A percentile compares a stretch with the other conserved stretches of the same genome.
phyloP scores from a whole-genome alignment of 2,797 vertebrate species.

The Enteromius argenteus region DNA sequence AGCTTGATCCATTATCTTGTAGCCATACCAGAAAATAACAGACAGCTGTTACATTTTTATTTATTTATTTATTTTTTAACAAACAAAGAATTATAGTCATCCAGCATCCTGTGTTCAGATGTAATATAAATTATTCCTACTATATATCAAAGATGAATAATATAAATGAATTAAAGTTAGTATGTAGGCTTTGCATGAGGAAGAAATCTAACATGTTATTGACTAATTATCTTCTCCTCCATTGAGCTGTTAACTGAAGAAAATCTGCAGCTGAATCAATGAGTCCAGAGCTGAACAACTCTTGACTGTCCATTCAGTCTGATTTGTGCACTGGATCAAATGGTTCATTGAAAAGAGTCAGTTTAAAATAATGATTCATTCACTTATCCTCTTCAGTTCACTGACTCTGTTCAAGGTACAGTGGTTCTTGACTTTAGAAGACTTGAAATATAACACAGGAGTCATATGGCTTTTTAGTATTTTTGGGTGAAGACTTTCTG shows the following conservation, averaged over 20 bases:
- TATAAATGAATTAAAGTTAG: not conserved
- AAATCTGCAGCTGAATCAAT: not conserved
- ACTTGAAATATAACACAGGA: not conserved
- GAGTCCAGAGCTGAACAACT: not conserved
- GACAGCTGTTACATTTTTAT: not conserved
- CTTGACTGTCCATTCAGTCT: not conserved
- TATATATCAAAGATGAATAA: not conserved
- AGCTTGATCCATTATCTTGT: constrained; percentile 23
- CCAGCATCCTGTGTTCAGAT: not conserved
- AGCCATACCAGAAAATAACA: not conserved
- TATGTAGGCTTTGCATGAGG: not conserved
- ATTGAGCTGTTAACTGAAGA: not conserved
- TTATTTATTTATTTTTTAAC: not conserved
- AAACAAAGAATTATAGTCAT: not conserved
- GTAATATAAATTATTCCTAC: not conserved
- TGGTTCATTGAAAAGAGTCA: not conserved
- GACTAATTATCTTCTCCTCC: too few species aligned
- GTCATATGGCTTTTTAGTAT: not conserved
- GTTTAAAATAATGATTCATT: not conserved
- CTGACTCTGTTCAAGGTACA: not conserved
- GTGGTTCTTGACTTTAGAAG: not conserved
- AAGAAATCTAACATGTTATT: not conserved
- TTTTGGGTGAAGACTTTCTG: not conserved
- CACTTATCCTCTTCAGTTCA: not conserved
- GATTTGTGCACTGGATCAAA: not conserved